Conservation (phyloP, 1,140 invertebrate genomes). For the Eufriesea mexicana region DNA sequence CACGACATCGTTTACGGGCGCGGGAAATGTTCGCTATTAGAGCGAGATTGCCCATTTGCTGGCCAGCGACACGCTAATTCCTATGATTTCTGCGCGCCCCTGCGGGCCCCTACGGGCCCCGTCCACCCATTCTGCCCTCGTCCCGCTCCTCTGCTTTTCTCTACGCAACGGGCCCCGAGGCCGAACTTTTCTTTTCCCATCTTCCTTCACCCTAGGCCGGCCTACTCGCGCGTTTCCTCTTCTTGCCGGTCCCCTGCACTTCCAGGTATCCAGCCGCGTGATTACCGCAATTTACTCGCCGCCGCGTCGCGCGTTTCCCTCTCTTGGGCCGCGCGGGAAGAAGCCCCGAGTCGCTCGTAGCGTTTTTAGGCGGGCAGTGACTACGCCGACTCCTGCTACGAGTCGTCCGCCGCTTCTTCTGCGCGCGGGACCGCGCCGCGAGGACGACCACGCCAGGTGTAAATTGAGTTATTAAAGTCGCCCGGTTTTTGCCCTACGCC, state of each 20-base stretch:
- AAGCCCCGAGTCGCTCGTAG: not conserved
- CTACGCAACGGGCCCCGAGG: constrained; percentile 31
- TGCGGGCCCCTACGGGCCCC: not conserved
- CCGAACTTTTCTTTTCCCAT: constrained; percentile 48
- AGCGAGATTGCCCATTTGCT: constrained; percentile 64
- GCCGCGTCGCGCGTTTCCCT: constrained; percentile 49
- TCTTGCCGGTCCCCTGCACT: constrained; percentile 39
- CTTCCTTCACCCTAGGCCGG: not conserved
- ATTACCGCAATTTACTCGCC: constrained; percentile 64
- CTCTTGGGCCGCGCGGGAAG: not conserved
- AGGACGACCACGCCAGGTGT: constrained; percentile 4
- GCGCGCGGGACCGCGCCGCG: not conserved
- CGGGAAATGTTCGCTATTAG: constrained; percentile 72
- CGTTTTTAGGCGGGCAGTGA: not conserved
- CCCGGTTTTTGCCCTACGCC: not conserved
- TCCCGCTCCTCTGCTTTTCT: constrained; percentile 44
- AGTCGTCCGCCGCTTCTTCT: not conserved
- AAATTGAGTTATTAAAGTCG: constrained; percentile 43
- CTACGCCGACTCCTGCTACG: not conserved
- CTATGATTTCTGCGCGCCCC: constrained; percentile 63
- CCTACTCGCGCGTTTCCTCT: constrained; percentile 38
- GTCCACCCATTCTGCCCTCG: constrained; percentile 45
- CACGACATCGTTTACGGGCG: constrained; percentile 69
- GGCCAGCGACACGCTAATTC: constrained; percentile 67
- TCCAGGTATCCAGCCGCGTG: constrained; percentile 57